Evolutionary conservation across 2,888 invertebrate genomes (phyloP), one percentile per base, ranked within the genome.

Genomic region (Troides oblongomaculatus): DNA sequence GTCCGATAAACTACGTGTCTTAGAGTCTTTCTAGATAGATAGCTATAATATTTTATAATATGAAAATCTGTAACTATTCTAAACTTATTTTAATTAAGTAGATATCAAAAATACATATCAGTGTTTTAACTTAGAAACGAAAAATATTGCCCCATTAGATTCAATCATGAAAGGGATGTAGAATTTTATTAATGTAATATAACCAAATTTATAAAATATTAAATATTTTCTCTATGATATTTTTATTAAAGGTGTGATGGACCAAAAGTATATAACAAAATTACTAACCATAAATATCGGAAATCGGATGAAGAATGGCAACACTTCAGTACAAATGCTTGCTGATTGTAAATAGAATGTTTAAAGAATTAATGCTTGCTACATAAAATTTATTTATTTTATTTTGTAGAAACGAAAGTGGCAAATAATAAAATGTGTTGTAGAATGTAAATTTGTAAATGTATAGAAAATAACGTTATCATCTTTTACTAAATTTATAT

Each of bases 21-120:
- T 80, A 78, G 90, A 90, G 90, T 90, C 90, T 91, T 88, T 81
- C 81, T 88, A 88, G 84, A 83, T 88, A 87, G 81, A 78, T 86
- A 85, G 81, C 76, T 75, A 81, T 80, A 76, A 76, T 73, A 76
- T 75, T 79, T 81, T 81, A 78, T 79, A 80, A 79, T 73, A 71
- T 76, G 70, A 76, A 73, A 71, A 75, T 75, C 75, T 72, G 73
- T 73, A 71, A 59, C 68, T 75, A 58, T 74, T 72, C 71, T 70
- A 70, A 74, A 56, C 2, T 46, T 46, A 46, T 46, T 46, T 46
- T 67, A 68, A 72, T 67, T 72, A 70, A 70, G 66, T 65, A 68
- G 68, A 66, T 74, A 73, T 73, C 71, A 72, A 69, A 74, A 72
- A 75, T 73, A 77, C 78, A 78, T 78, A 78, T 78, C 78, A 78